A percentile compares a stretch with the other conserved stretches of the same genome.
Evolutionary conservation across 2,888 invertebrate genomes (phyloP).

Genomic region (Sclerodermus sp.): DNA sequence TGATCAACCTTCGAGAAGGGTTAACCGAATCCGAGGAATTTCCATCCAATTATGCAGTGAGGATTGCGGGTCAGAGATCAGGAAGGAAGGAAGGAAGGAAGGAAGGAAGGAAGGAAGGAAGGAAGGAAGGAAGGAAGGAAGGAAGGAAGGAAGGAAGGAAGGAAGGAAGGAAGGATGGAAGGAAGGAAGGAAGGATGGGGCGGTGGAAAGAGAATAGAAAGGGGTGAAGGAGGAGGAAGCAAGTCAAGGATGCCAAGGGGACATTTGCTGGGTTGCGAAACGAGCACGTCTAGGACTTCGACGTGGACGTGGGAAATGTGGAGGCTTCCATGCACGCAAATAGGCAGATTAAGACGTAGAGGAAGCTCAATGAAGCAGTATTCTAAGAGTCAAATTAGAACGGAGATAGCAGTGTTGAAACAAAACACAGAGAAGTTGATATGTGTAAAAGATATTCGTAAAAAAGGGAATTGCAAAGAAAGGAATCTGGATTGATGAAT

Average conservation of each 20-base stretch:
- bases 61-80: background rate
- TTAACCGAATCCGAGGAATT: background rate
- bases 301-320: too few species aligned
- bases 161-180: background rate
- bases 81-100: conserved; percentile 1
- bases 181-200: background rate
- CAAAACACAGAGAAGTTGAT: too few species aligned
- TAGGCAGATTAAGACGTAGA: too few species aligned
- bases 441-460: too few species aligned
- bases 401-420: too few species aligned
- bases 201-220: background rate
- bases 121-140: background rate
- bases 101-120: background rate
- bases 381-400: too few species aligned
- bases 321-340: too few species aligned
- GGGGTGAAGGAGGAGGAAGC: background rate
- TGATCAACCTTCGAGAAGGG: too few species aligned
- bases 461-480: too few species aligned
- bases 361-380: too few species aligned
- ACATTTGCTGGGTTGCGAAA: background rate
- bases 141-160: background rate
- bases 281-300: too few species aligned
- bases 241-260: background rate
- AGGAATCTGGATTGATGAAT: too few species aligned
- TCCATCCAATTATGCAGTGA: background rate